These are phyloP conservation scores for Helicolenus hilgendorfi DNA, from an alignment of 2,797 vertebrate genomes.

Conservation along the genomic window DNA sequence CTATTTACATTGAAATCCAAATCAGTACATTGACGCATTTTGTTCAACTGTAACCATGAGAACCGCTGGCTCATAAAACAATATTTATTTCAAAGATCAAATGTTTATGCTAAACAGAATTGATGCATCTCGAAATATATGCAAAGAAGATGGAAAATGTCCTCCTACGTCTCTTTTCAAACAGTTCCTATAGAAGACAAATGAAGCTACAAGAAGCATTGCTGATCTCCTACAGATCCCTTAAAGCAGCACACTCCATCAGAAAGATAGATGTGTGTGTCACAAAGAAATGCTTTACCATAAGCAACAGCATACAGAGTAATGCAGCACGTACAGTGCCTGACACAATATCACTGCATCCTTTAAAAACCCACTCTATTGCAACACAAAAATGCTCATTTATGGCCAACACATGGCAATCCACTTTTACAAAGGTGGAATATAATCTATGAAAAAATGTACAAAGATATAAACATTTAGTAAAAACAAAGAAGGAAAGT, in stretches of 20 bases:
- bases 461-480: background rate
- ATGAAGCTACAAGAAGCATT: constrained; percentile 16
- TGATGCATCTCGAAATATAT: constrained; percentile 2
- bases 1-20: background rate
- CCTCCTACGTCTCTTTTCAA: constrained; percentile 38
- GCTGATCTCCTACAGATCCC: constrained; percentile 23
- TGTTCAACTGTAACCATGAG: background rate
- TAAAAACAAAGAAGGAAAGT: background rate
- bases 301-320: constrained; percentile 10
- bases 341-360: constrained; percentile 8
- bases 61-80: background rate
- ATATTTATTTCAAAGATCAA: constrained; percentile 3
- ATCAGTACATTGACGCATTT: background rate
- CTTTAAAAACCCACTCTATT: background rate
- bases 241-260: constrained; percentile 40
- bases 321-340: constrained; percentile 3
- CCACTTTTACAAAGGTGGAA: background rate
- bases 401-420: background rate
- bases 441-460: background rate
- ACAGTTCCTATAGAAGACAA: constrained; percentile 19
- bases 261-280: constrained; percentile 61
- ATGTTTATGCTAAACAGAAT: background rate
- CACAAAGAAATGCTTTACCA: constrained; percentile 56
- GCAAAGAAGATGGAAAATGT: constrained; percentile 16
- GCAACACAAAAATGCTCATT: background rate